These are phyloP conservation scores for Galeopsomyia nigrocyanea DNA, from an alignment of 2,888 invertebrate species.

Conservation along the genomic window DNA sequence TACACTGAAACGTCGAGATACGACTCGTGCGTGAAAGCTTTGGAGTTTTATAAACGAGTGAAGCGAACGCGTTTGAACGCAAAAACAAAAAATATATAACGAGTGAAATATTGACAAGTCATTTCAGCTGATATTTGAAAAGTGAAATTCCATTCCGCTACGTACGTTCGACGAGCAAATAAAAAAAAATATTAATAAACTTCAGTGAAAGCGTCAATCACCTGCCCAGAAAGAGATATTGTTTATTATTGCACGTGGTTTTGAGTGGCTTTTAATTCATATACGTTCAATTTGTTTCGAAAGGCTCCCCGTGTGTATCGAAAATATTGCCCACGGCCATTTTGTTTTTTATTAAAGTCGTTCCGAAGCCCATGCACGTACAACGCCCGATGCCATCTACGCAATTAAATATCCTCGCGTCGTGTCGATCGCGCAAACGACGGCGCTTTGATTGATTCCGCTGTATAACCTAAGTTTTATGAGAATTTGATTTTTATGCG, in stretches of 20 bases:
- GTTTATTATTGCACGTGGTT: neutral
- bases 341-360: slow-evolving; percentile 12
- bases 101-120: slow-evolving; percentile 11
- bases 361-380: neutral
- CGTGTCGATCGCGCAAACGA: neutral
- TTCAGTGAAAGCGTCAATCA: neutral
- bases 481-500: too few species aligned
- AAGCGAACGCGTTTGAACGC: too few species aligned
- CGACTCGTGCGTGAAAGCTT: too few species aligned
- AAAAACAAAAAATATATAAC: neutral
- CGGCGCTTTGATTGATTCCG: slow-evolving; percentile 11
- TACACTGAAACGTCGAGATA: too few species aligned
- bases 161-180: neutral
- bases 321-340: too few species aligned
- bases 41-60: too few species aligned
- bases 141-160: too few species aligned
- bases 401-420: slow-evolving; percentile 8
- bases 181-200: slow-evolving; percentile 10
- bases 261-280: neutral
- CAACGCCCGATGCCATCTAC: neutral
- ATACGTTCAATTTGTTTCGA: too few species aligned
- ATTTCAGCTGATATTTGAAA: neutral
- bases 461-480: neutral
- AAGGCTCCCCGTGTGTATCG: too few species aligned
- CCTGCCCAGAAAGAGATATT: too few species aligned